Base-by-base conservation (phyloP, 2,113 vertebrate genomes). In the Athene cunicularia region DNA sequence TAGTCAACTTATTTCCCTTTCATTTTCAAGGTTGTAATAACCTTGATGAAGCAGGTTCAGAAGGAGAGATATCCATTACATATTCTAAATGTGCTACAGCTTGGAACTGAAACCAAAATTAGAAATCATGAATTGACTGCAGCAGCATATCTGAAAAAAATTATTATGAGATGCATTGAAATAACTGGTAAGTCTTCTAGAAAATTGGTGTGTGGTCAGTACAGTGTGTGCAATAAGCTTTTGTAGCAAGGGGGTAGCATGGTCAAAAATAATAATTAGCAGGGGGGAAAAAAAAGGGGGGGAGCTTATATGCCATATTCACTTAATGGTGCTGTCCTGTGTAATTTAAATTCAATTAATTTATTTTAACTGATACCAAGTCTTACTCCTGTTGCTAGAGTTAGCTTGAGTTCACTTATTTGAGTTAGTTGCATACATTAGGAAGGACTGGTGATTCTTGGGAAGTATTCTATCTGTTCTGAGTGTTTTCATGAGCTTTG, bases 31-130 rank as follows among this genome's bases (percentile, higher is more conserved):
- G 98, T 99, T 82, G 82, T 98, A 47, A 23, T 99, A 88, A 99
- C 97, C 41, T 95, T 99, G 90, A 99, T 98, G 96, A 99, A 99
- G 83, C 97, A 98, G 72, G 84, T 90, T 66, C 97, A 98, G 64
- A 88, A 97, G 74, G 59, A 91, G 43, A 98, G 98, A 66, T 58
- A 45, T 8, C 98, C 99, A 3, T 98, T 99, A 62, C 98, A 99
- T 95, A 93, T 98, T n/a, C 94, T 99, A 20, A 98, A 98, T 27
- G 94, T 98, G 7, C 95, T 98, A 32, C 98, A 99, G 6, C 98
- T 99, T 90, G 99, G 99, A 50, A 97, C 98, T 12, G 97, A 99
- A 97, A 98, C 98, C 39, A 98, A 96, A 97, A 97, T 99, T 68
- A 98, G 98, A 92, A 98, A 98, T 88, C 98, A 98, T 12, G 98